Percentiles rank a stretch among this genome's conserved stretches.
phyloP scores from a whole-genome alignment of 2,113 vertebrate species.

The Ramphastos sulfuratus region DNA sequence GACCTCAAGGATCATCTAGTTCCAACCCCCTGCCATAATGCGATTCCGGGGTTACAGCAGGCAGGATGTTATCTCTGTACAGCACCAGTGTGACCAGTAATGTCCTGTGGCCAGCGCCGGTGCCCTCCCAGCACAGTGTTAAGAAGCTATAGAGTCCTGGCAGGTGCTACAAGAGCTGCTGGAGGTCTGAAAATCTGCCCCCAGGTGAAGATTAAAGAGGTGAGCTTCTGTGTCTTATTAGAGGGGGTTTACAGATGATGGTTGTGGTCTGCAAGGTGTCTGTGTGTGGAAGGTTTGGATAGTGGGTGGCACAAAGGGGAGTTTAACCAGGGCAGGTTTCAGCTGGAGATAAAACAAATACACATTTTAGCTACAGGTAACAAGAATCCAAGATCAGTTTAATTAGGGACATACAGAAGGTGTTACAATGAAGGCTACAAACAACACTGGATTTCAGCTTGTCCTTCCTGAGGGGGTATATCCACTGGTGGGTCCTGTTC shows the following conservation, averaged over 20 bases:
- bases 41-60: no score
- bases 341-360: neutral
- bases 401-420: accelerated
- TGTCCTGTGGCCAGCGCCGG: neutral
- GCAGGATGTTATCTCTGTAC: neutral
- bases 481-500: accelerated
- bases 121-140: neutral
- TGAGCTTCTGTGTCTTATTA: neutral
- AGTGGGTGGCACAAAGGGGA: neutral
- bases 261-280: neutral
- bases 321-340: neutral
- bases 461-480: neutral
- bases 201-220: neutral
- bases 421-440: neutral
- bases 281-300: neutral
- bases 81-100: neutral
- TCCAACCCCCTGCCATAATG: no score
- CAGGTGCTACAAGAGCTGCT: neutral
- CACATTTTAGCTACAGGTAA: neutral
- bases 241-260: neutral
- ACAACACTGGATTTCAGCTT: neutral
- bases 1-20: no score
- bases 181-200: neutral
- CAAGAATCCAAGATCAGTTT: neutral
- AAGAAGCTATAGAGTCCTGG: neutral